These are phyloP conservation scores for Halocynthia aurantium DNA, from an alignment of 23 tunicate species.

Conservation along the genomic window DNA sequence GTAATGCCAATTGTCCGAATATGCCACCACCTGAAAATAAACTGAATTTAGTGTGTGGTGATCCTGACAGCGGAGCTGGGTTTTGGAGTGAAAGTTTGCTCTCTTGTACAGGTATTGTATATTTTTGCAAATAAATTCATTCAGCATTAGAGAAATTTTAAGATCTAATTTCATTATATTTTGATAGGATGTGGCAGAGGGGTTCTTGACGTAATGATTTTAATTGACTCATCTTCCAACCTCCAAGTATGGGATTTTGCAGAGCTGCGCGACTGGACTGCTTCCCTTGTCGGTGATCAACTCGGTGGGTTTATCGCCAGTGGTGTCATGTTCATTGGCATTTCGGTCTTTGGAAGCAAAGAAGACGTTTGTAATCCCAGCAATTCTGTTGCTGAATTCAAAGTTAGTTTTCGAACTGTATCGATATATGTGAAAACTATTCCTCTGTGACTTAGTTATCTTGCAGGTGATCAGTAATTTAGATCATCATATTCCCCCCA, in stretches of 20 bases:
- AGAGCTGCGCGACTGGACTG: slow-evolving; percentile 8
- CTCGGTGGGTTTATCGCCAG: slow-evolving; percentile 4
- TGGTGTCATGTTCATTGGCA: slow-evolving; percentile 8
- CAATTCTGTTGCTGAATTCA: neutral
- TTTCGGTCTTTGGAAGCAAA: slow-evolving; percentile 12
- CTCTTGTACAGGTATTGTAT: no score
- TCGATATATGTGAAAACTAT: no score
- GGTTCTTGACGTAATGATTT: slow-evolving; percentile 8
- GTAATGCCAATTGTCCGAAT: no score
- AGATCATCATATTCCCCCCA: no score
- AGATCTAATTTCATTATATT: neutral
- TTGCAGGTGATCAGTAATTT: no score
- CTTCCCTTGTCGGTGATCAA: neutral
- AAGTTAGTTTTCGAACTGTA: neutral
- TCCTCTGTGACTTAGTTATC: no score
- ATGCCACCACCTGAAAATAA: no score
- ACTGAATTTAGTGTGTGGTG: no score
- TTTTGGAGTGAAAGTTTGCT: no score
- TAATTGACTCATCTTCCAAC: slow-evolving; percentile 11
- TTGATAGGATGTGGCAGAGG: slow-evolving; percentile 21
- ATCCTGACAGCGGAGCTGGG: no score
- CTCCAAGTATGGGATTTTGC: slow-evolving; percentile 14
- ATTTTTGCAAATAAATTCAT: no score
- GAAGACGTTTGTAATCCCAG: slow-evolving; percentile 11
- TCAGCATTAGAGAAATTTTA: neutral